Evolutionary conservation across 2,797 vertebrate species (phyloP), one percentile per base, ranked within the genome.

Genomic region (Bufotes viridis): DNA sequence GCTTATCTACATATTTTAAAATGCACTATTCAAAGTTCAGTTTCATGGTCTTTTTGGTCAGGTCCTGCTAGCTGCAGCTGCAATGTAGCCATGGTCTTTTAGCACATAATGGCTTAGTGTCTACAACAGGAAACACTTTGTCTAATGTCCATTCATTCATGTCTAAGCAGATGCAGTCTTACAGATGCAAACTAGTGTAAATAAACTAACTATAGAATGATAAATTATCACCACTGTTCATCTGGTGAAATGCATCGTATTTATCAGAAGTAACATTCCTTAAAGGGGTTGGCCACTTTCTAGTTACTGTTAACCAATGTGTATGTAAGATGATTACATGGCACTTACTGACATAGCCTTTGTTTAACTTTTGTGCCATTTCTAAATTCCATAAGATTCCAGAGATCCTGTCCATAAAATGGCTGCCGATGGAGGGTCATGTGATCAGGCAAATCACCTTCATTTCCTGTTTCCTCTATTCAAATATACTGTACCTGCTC

Each of bases 31-130:
- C n/a, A 22, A 57, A 57, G 24, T 8, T 57, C 7, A 26, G 24
- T 78, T 78, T 57, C 7, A 26, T 78, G 17, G 53, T 26, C n/a
- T 17, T 7, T 20, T 60, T 60, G 42, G 9, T 18, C 76, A 78
- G n/a, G n/a, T 29, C 53, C 18, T 79, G 24, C 5, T 29, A 34
- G 12, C 24, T 79, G 69, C 76, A 87, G 78, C 78, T 87, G 85
- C 57, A 81, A 9, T 74, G 11, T 81, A 72, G 72, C 2, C 12
- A 17, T 22, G 63, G 15, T 20, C 13, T 69, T 29, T 69, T 10
- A 69, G 18, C 26, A 74, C 29, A 87, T 70, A 81, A 72, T 87
- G 72, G 70, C 65, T 55, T 69, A 72, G 55, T 87, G 78, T 87
- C 12, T 81, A 51, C 13, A 53, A 86, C 24, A 63, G 65, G 18